Evolutionary conservation across 2,113 vertebrate genomes (phyloP).

Genomic region (Ramphastos sulfuratus): DNA sequence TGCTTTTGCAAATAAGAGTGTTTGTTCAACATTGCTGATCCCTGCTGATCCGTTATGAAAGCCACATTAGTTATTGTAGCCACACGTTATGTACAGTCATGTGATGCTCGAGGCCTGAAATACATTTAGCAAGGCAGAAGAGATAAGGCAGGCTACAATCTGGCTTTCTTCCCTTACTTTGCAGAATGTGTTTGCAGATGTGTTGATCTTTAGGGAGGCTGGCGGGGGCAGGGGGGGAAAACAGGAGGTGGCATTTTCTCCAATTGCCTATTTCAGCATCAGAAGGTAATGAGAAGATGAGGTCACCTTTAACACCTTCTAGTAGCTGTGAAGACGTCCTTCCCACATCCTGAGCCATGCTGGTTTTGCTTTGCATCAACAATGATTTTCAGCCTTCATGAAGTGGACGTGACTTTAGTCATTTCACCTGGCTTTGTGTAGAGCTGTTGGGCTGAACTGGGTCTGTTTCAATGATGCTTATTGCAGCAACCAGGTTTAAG

Average conservation of each 20-base stretch:
- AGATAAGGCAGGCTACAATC: conserved; percentile 72
- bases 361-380: neutral
- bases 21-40: conserved; percentile 62
- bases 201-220: conserved; percentile 35
- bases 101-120: conserved; percentile 56
- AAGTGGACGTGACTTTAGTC: neutral
- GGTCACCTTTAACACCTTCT: neutral
- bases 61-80: conserved; percentile 47
- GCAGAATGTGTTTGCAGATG: conserved; percentile 67
- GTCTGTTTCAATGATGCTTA: neutral
- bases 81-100: conserved; percentile 45
- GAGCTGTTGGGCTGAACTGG: neutral
- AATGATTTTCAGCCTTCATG: neutral
- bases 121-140: conserved; percentile 51
- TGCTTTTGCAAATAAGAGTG: conserved; percentile 58
- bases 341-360: neutral
- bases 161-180: conserved; percentile 62
- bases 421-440: neutral
- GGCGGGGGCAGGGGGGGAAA: neutral
- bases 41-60: conserved; percentile 59
- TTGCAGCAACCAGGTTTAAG: neutral
- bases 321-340: neutral
- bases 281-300: conserved; percentile 1
- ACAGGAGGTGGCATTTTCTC: neutral
- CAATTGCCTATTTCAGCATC: neutral